Conservation (phyloP, 2,797 vertebrate genomes). For the Tokudaia tokunoshimensis region DNA sequence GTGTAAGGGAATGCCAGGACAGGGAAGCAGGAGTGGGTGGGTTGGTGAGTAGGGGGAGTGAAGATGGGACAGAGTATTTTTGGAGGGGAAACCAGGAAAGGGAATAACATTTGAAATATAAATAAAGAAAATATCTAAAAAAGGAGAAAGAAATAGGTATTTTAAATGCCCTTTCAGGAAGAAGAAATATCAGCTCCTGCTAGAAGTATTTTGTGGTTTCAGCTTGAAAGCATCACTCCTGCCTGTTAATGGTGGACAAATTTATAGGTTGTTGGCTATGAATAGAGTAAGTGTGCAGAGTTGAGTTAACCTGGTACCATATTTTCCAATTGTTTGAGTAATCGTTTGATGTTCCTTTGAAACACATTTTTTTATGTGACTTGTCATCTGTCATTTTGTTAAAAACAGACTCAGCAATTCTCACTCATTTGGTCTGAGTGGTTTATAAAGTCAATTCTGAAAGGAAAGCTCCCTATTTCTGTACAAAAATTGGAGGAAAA, state of each 20-base stretch:
- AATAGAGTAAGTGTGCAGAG: neutral
- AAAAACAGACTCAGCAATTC: neutral
- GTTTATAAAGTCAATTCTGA: neutral
- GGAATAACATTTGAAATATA: too few relatives aligned
- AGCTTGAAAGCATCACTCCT: slow-evolving; percentile 18
- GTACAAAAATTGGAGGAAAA: neutral
- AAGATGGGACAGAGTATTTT: too few relatives aligned
- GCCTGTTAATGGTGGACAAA: neutral
- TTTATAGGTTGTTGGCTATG: slow-evolving; percentile 14
- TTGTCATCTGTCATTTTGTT: neutral
- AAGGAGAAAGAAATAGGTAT: neutral
- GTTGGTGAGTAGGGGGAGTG: too few relatives aligned
- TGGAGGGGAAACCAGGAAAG: too few relatives aligned
- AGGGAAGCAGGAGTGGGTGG: too few relatives aligned
- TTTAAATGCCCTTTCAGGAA: neutral
- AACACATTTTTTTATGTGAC: neutral
- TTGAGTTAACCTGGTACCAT: neutral
- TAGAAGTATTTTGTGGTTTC: slow-evolving; percentile 43
- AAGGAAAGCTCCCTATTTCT: neutral
- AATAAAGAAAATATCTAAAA: too few relatives aligned
- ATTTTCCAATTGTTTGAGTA: slow-evolving; percentile 49
- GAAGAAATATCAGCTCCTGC: neutral
- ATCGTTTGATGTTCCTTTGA: slow-evolving; percentile 28
- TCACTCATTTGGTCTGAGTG: neutral
- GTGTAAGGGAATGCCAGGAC: too few relatives aligned